Percentiles rank a stretch among this genome's conserved stretches.
Conservation (phyloP, 53 echinoderm and acorn worm species). For the Astropecten irregularis region DNA sequence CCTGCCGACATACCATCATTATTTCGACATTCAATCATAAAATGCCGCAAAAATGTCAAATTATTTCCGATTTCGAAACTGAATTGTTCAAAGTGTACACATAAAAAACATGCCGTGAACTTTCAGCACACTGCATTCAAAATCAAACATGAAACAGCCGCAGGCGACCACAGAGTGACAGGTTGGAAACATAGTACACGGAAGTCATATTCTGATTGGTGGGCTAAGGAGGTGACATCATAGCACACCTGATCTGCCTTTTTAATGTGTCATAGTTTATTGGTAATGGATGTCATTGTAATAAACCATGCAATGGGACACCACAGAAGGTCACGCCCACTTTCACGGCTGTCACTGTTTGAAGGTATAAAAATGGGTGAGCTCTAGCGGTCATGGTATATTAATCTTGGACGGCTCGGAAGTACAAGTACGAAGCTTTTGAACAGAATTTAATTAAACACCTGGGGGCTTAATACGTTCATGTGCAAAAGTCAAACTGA, state of each 20-base stretch:
- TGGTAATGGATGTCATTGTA: too few relatives aligned
- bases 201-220: slow-evolving; percentile 3
- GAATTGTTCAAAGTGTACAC: neutral
- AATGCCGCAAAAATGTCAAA: too few relatives aligned
- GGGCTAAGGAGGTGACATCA: slow-evolving; percentile 26
- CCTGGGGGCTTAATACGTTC: neutral
- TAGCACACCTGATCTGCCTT: neutral
- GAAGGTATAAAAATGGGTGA: neutral
- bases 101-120: neutral
- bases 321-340: neutral
- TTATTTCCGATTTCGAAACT: too few relatives aligned
- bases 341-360: neutral
- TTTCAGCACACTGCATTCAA: too few relatives aligned
- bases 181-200: neutral
- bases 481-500: too few relatives aligned
- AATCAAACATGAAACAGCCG: neutral
- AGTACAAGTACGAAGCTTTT: too few relatives aligned
- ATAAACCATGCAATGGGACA: too few relatives aligned
- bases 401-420: too few relatives aligned
- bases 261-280: neutral
- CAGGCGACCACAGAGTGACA: neutral
- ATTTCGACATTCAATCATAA: too few relatives aligned
- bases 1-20: too few relatives aligned
- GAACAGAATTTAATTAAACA: neutral
- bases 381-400: neutral